Evolutionary conservation across 2,797 vertebrate species (phyloP), one percentile per base, ranked within the genome.

Genomic region (Xerus rutilus): DNA sequence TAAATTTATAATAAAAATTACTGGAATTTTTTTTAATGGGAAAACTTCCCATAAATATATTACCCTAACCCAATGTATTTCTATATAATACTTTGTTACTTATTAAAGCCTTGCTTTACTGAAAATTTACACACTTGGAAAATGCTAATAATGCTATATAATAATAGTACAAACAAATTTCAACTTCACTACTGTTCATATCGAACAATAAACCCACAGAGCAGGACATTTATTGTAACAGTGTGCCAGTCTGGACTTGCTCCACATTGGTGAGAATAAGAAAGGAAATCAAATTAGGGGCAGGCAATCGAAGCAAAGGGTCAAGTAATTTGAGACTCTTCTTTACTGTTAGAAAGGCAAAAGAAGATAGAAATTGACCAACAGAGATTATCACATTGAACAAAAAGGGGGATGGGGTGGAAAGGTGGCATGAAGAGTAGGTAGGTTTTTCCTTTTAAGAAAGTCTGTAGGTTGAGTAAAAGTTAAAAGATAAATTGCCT

Each of bases 361-460:
- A 96, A 95, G 82, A 96, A 96, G 90, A 94, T 57, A 95, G 91
- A 97, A 96, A 97, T 62, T 97, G 96, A 96, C 86, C 93, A 95
- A 77, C 64, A 89, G 93, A 95, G 88, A 96, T 97, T 89, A 95
- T 91, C 89, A 87, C 86, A 89, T 12, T 95, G 78, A 89, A 97
- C 78, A 45, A 94, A 85, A 95, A 57, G 52, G 32, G 18, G 47
- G 28, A 62, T 62, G 59, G 65, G 15, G 20, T 47, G 3, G 35
- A 13, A 78, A 85, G 7, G 82, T 28, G 21, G 70, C 45, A 89
- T 25, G 39, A 97, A 64, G 59, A 95, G 28, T 65, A 69, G 43
- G 35, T 59, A 23, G 30, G 28, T 83, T 96, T 76, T 95, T 93
- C 65, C 62, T 96, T 93, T 93, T 90, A 96, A 96, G 86, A 91